Conservation (phyloP, 2,888 invertebrate species). For the Apeira syringaria region DNA sequence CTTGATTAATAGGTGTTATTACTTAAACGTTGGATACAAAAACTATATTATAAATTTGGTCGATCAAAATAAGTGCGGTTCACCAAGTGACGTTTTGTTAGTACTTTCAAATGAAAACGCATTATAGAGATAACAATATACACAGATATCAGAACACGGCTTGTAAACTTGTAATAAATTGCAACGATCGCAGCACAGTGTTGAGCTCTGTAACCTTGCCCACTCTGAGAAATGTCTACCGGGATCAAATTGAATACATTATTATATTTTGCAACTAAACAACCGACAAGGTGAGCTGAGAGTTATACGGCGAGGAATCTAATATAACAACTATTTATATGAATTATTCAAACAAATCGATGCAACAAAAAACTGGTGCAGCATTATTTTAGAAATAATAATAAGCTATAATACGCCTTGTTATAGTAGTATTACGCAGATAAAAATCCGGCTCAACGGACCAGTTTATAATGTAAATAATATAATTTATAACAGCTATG, state of each 20-base stretch:
- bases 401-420: too few species aligned
- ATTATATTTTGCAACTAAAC: conserved; percentile 16
- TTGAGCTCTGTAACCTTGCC: conserved; percentile 27
- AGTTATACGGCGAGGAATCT: conserved; percentile 1
- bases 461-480: background rate
- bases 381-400: too few species aligned
- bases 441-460: conserved; percentile 1
- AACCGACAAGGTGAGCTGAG: conserved; percentile 6
- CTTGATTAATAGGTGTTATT: too few species aligned
- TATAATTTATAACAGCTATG: background rate
- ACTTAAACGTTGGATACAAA: too few species aligned
- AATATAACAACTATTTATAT: background rate
- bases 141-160: too few species aligned
- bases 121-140: too few species aligned
- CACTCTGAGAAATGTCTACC: conserved; percentile 24
- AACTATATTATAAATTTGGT: too few species aligned
- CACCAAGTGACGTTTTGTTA: too few species aligned
- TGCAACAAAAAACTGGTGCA: conserved; percentile 2
- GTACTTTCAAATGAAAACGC: too few species aligned
- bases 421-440: background rate
- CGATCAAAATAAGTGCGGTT: too few species aligned
- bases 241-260: conserved; percentile 25
- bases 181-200: conserved; percentile 15
- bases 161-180: too few species aligned
- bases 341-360: conserved; percentile 8